Evolutionary conservation across 2,888 invertebrate species (phyloP).

Genomic region (Eristalis tenax): DNA sequence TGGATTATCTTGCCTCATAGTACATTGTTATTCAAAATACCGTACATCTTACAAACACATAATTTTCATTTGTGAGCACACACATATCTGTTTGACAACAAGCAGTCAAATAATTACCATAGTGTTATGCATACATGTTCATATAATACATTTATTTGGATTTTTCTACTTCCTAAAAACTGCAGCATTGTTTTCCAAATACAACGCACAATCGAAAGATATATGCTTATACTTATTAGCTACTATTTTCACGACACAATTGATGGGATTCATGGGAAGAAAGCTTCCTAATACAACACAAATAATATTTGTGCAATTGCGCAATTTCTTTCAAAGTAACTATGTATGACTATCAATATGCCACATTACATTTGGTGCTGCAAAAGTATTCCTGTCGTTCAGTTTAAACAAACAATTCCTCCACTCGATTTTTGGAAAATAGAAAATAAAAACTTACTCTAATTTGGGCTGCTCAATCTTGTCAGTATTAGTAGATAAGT

Average conservation of each 20-base stretch:
- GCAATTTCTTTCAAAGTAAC: conserved; percentile 59
- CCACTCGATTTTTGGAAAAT: background rate
- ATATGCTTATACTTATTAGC: background rate
- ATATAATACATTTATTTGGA: background rate
- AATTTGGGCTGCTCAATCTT: conserved; percentile 45
- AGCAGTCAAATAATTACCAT: background rate
- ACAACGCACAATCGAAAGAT: background rate
- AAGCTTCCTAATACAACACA: conserved; percentile 48
- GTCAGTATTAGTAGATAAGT: conserved; percentile 54
- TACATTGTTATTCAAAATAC: too few species aligned
- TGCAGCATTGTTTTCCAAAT: background rate
- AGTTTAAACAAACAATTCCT: background rate
- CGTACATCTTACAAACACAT: too few species aligned
- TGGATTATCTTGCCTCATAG: too few species aligned
- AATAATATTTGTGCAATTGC: conserved; percentile 65
- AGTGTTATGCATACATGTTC: background rate
- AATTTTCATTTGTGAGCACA: too few species aligned
- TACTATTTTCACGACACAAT: background rate
- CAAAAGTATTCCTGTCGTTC: background rate
- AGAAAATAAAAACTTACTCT: conserved; percentile 59
- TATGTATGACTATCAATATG: conserved; percentile 48
- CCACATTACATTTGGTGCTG: background rate
- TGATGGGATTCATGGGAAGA: conserved; percentile 31
- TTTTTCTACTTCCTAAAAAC: background rate
- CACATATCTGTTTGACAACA: too few species aligned